A percentile compares a stretch with the other conserved stretches of the same genome.
phyloP scores from a whole-genome alignment of 2,113 vertebrate species.

The Dissostichus mawsoni region DNA sequence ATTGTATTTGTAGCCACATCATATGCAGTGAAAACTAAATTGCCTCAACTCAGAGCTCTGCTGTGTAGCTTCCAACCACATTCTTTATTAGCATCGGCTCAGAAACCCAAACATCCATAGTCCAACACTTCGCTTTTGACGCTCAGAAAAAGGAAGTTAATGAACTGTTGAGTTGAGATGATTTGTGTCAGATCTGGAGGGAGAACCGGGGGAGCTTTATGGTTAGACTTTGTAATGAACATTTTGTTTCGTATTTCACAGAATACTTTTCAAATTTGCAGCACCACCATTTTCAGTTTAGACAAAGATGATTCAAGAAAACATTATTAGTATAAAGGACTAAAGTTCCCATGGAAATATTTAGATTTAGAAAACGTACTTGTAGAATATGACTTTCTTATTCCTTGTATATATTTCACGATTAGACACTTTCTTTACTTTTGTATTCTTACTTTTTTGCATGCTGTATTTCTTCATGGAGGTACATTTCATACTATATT shows the following conservation, averaged over 20 bases:
- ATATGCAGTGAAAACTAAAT: not conserved
- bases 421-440: not conserved
- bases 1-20: not conserved
- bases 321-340: not conserved
- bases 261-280: not conserved
- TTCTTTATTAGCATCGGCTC: not conserved
- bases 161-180: not conserved
- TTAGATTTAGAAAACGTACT: not conserved
- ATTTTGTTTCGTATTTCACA: not conserved
- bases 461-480: not conserved
- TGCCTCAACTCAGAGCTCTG: not conserved
- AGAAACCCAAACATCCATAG: not conserved
- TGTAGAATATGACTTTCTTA: not conserved
- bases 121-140: not conserved
- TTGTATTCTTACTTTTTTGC: not conserved
- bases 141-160: not conserved
- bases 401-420: not conserved
- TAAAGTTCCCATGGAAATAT: rapidly evolving
- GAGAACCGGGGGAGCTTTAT: not conserved
- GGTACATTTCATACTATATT: not conserved
- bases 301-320: not conserved
- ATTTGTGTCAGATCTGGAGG: not conserved
- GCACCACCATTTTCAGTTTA: not conserved
- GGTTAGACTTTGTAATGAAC: not conserved
- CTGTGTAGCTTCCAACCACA: not conserved